Conservation (phyloP, 2,888 invertebrate species). For the Callyntrura sp. region DNA sequence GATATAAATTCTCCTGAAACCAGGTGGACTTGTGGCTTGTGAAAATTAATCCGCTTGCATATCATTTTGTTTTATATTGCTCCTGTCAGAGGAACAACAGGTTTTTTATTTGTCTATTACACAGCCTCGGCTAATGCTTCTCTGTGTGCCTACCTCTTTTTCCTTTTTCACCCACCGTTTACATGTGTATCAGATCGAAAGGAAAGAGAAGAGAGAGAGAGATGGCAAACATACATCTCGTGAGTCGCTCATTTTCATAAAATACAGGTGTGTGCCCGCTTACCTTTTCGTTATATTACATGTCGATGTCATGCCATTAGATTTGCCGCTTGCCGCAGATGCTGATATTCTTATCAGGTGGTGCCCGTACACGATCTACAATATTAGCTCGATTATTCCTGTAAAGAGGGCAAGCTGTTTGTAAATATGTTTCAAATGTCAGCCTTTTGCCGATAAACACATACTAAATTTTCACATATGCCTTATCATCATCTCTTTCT, state of each 20-base stretch:
- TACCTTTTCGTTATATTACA: slow-evolving; percentile 26
- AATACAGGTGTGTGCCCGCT: slow-evolving; percentile 72
- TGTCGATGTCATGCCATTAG: neutral
- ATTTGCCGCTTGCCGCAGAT: slow-evolving; percentile 55
- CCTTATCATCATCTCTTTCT: neutral
- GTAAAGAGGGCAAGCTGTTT: slow-evolving; percentile 49
- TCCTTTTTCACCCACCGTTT: slow-evolving; percentile 47
- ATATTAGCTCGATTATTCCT: slow-evolving; percentile 41
- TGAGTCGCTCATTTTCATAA: slow-evolving; percentile 65
- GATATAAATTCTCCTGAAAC: slow-evolving; percentile 55
- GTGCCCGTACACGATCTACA: slow-evolving; percentile 31
- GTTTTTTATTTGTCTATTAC: slow-evolving; percentile 65
- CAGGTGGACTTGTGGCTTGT: slow-evolving; percentile 72
- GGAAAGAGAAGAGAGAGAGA: neutral
- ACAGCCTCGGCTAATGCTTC: neutral
- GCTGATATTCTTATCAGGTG: slow-evolving; percentile 54
- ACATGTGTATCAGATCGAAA: slow-evolving; percentile 70
- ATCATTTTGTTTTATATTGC: slow-evolving; percentile 71
- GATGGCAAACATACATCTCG: slow-evolving; percentile 47
- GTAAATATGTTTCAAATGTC: slow-evolving; percentile 30
- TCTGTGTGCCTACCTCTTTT: slow-evolving; percentile 11
- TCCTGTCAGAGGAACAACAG: slow-evolving; percentile 76
- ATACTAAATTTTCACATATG: slow-evolving; percentile 42
- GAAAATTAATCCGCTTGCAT: slow-evolving; percentile 75
- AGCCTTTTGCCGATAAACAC: neutral